Base-by-base conservation (phyloP, 2,113 vertebrate genomes). In the Peromyscus leucopus region DNA sequence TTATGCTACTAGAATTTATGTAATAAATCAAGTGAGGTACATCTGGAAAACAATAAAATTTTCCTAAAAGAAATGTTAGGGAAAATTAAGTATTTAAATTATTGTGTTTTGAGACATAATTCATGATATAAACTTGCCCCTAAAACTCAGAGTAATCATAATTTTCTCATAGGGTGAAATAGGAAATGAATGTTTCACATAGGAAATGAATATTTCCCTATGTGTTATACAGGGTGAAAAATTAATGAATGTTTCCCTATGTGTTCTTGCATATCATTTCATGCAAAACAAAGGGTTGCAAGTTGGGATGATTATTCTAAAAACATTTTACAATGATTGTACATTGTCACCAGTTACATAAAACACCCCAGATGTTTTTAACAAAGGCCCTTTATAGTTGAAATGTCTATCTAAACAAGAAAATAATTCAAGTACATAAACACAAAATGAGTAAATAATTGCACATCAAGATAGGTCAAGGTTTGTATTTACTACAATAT, bases 1-100 rank as follows among this genome's bases (percentile, higher is more conserved):
- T 83, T 15, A 72, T 94, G 46, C 63, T 90, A 61, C 12, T 33
- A 42, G 91, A 95, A 63, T 57, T 72, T 89, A 69, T 57, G 87
- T 46, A 65, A 79, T 79, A 46, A 88, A 92, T 59, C 21, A 75
- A 80, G 7, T 36, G 59, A 78, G 4, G 16, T 59, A 71, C 57
- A 74, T 91, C 19, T 89, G 15, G 57, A 89, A 94, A 92, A 59
- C 19, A 89, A 76, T 74, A 69, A 84, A 61, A 71, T 36, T 8
- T 74, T 69, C 21, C 28, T 84, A 61, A 91, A 92, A 93, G 65
- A 69, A 88, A 7, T 1, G 10, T 46, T 12, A 48, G 42, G 15
- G 71, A 76, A 72, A 26, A 83, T 79, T 36, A 96, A 39, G 24
- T 72, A 65, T 83, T 88, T 51, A 67, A 89, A 79, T 86, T 59